These are phyloP conservation scores for Papilio machaon DNA, from an alignment of 1,140 invertebrate genomes.

Conservation along the genomic window DNA sequence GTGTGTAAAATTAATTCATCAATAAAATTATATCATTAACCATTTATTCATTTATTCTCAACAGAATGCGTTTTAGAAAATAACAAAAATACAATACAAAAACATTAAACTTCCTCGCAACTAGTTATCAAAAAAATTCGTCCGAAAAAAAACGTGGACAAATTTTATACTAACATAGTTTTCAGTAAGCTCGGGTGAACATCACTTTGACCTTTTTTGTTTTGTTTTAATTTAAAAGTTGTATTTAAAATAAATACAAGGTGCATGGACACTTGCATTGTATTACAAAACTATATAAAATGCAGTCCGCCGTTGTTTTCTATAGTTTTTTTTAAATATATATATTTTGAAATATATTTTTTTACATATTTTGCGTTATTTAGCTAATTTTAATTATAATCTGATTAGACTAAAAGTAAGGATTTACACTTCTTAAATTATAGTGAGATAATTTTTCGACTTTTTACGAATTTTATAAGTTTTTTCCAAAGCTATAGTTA, in stretches of 20 bases:
- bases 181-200: neutral
- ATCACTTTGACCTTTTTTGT: slow-evolving; percentile 4
- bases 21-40: neutral
- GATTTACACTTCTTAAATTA: too few species aligned
- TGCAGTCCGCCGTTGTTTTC: neutral
- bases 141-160: slow-evolving; percentile 4
- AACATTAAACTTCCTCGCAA: neutral
- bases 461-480: neutral
- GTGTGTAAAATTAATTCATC: too few species aligned
- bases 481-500: neutral
- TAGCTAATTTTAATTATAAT: neutral
- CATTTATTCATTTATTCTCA: neutral
- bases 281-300: neutral
- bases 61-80: neutral
- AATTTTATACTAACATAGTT: slow-evolving; percentile 14
- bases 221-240: slow-evolving; percentile 13
- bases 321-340: neutral
- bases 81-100: neutral
- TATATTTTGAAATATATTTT: neutral
- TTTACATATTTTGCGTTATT: neutral
- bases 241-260: slow-evolving; percentile 8
- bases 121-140: slow-evolving; percentile 9
- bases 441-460: neutral
- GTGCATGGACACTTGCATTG: neutral
- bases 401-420: too few species aligned